phyloP scores from a whole-genome alignment of 2,797 vertebrate genomes.

The Acrossocheilus wenchowensis region DNA sequence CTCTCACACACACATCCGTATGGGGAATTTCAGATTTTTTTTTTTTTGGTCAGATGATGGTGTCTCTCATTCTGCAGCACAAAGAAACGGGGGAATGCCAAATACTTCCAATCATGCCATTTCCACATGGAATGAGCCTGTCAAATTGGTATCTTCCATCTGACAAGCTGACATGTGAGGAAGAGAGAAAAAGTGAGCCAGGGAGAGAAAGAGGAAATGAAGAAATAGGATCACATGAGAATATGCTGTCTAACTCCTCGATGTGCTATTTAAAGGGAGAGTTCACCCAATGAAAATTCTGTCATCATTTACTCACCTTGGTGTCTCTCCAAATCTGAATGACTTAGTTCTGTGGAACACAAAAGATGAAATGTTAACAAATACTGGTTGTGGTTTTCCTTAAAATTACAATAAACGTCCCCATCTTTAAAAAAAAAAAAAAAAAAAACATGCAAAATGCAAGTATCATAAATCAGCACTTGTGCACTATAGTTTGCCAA shows the following conservation, averaged over 20 bases:
- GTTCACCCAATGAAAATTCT: not conserved
- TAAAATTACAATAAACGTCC: not conserved
- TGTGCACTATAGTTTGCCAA: not conserved
- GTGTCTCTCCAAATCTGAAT: not conserved
- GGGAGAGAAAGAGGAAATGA: conserved; percentile 73
- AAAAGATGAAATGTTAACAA: not conserved
- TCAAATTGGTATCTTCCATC: conserved; percentile 67
- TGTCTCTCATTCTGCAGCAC: conserved; percentile 37
- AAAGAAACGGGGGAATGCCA: conserved; percentile 61
- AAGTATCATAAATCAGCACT: not conserved
- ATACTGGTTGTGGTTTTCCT: not conserved
- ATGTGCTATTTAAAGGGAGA: conserved; percentile 9
- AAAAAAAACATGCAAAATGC: not conserved
- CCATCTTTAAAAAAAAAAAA: not conserved
- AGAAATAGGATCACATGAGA: conserved; percentile 83
- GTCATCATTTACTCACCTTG: conserved; percentile 2
- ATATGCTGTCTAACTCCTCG: conserved; percentile 71
- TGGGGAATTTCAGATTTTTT: conserved; percentile 60
- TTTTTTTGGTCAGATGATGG: conserved; percentile 48
- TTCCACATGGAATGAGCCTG: conserved; percentile 65
- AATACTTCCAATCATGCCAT: conserved; percentile 64
- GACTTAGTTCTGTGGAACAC: not conserved
- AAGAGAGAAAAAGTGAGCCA: conserved; percentile 56
- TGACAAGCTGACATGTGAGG: conserved; percentile 62
- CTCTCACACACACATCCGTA: conserved; percentile 42